Percentiles rank a stretch among this genome's conserved stretches.
Evolutionary conservation across 2,797 vertebrate genomes (phyloP).

Genomic region (Echiichthys vipera): DNA sequence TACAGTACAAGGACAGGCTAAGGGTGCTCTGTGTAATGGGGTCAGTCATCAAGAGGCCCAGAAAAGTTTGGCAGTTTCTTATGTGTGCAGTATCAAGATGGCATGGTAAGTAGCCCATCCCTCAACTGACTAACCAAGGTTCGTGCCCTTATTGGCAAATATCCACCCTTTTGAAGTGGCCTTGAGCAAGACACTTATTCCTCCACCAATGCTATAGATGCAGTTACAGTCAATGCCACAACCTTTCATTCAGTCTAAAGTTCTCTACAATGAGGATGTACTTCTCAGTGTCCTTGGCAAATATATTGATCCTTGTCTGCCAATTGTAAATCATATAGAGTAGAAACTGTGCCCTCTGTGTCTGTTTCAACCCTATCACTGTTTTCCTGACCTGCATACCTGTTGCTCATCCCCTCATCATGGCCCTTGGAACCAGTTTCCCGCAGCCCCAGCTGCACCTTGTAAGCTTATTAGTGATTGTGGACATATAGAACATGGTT

Average conservation of each 20-base stretch:
- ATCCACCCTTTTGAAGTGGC: conserved; percentile 16
- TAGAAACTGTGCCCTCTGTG: conserved; percentile 2
- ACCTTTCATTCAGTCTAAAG: conserved; percentile 7
- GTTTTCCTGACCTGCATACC: conserved; percentile 35
- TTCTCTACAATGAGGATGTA: neutral
- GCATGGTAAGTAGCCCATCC: conserved; percentile 10
- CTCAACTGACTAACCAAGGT: conserved; percentile 11
- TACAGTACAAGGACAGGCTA: conserved; percentile 12
- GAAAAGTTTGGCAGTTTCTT: conserved; percentile 12
- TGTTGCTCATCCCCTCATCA: conserved; percentile 19
- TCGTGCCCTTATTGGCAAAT: conserved; percentile 27
- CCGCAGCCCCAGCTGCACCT: conserved; percentile 27
- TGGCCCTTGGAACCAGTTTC: conserved; percentile 11
- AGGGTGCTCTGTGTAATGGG: conserved; percentile 6
- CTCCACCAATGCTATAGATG: too few species aligned
- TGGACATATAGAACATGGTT: neutral
- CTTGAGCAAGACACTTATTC: conserved; percentile 28
- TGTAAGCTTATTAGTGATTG: conserved; percentile 36
- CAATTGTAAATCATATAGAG: conserved; percentile 35
- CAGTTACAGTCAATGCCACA: neutral
- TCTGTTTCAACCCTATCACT: neutral
- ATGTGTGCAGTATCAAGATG: neutral
- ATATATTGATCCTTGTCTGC: conserved; percentile 23
- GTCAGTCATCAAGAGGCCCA: neutral
- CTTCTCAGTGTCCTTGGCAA: conserved; percentile 25